phyloP scores from a whole-genome alignment of 2,888 invertebrate species.

The Orthosia gracilis region DNA sequence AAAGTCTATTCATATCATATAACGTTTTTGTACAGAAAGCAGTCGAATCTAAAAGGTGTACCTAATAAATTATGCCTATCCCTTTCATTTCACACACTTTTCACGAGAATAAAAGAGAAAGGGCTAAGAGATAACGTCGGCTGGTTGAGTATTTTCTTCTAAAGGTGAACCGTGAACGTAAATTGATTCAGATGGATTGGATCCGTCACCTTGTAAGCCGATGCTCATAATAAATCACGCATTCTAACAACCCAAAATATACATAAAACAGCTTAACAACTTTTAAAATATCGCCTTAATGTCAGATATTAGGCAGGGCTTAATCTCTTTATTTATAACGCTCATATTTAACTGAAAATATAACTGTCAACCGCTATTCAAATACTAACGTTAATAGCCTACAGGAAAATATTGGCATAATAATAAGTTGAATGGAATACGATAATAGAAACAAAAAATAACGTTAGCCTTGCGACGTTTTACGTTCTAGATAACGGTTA shows the following conservation, averaged over 20 bases:
- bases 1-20: slow-evolving; percentile 33
- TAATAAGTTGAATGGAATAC: slow-evolving; percentile 36
- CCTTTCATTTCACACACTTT: slow-evolving; percentile 61
- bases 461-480: slow-evolving; percentile 36
- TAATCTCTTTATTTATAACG: slow-evolving; percentile 58
- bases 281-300: slow-evolving; percentile 48
- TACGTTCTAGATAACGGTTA: slow-evolving; percentile 36
- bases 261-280: slow-evolving; percentile 42
- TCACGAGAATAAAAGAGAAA: slow-evolving; percentile 61
- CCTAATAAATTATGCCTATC: slow-evolving; percentile 58
- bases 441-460: slow-evolving; percentile 39
- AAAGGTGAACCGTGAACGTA: slow-evolving; percentile 74
- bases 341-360: slow-evolving; percentile 51
- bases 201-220: slow-evolving; percentile 69
- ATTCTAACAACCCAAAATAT: slow-evolving; percentile 46
- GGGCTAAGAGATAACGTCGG: slow-evolving; percentile 62
- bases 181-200: slow-evolving; percentile 79
- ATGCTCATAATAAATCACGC: slow-evolving; percentile 68
- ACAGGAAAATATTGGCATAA: slow-evolving; percentile 51
- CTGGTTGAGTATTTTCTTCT: slow-evolving; percentile 73
- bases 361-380: slow-evolving; percentile 44
- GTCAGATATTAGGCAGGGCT: slow-evolving; percentile 47
- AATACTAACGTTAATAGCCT: slow-evolving; percentile 35
- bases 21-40: slow-evolving; percentile 43
- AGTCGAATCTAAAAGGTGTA: slow-evolving; percentile 49